Base-by-base conservation (phyloP, 2,797 vertebrate genomes). In the Vespertilio murinus region DNA sequence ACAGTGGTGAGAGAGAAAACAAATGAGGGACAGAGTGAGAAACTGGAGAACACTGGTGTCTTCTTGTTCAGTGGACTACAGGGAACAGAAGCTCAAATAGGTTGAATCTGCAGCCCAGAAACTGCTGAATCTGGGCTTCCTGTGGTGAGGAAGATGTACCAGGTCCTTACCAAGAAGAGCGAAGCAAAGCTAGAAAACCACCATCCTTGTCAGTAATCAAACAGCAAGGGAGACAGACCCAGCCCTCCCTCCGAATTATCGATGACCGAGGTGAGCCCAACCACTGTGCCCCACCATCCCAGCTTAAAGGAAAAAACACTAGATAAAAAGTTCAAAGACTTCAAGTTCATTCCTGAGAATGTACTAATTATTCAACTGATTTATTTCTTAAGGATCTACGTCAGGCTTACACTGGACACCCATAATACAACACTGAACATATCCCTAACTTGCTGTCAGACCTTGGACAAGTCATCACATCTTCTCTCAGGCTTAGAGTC, bases 131-230 rank as follows among this genome's bases (percentile, higher is more conserved):
- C 52, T 30, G 54, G 47, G 45, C 33, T 94, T 91, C 90, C 83
- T 83, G 2, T 82, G 33, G 52, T 59, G 9, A 16, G 30, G 6
- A 95, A 75, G 33, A 84, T 33, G 3, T 16, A 90, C 0, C 6
- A 93, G 35, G 56, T 88, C 38, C 25, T 94, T 35, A 88, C 17
- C 73, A 93, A 84, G 71, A 38, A 96, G 12, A 85, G 4, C 93
- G 33, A 18, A 90, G n/a, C 56, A 91, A 90, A 86, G 61, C 33
- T 42, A 64, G 86, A 42, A 86, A 88, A 92, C 64, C 9, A 56
- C 23, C 22, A 67, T 56, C 54, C 49, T 38, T 73, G 28, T 81
- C 47, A 84, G 35, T 38, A 80, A 67, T 47, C 47, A 84, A 81
- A 45, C 3, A 92, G 47, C 20, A 12, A 83, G 12, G n/a, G 14